Evolutionary conservation across 2,888 invertebrate species (phyloP).

Genomic region (Cephus nigrinus): DNA sequence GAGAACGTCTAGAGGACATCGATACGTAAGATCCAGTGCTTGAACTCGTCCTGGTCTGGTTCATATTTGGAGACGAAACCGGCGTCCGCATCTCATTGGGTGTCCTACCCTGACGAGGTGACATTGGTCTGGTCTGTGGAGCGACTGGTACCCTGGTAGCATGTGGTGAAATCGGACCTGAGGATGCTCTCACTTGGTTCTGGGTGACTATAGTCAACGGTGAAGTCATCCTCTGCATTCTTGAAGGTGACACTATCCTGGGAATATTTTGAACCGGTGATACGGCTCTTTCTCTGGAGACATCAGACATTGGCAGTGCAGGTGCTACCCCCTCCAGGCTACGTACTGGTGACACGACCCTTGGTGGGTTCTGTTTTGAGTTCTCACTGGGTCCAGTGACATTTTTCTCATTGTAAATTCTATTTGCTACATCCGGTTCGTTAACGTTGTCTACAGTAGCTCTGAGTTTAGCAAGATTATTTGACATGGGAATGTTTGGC

Average conservation of each 20-base stretch:
- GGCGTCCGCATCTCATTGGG: constrained; percentile 23
- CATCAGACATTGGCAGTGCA: neutral
- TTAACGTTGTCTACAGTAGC: constrained; percentile 31
- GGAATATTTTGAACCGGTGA: neutral
- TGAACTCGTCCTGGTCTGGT: constrained; percentile 19
- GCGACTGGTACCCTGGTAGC: neutral
- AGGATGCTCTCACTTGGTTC: constrained; percentile 15
- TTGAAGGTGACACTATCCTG: constrained; percentile 21
- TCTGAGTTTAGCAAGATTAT: constrained; percentile 36
- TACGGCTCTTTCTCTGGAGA: neutral
- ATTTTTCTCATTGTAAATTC: neutral
- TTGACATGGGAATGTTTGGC: constrained; percentile 42
- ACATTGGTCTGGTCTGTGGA: constrained; percentile 1
- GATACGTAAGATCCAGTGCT: constrained; percentile 16
- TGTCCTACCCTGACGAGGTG: constrained; percentile 9
- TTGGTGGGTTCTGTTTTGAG: constrained; percentile 1
- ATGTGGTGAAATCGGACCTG: constrained; percentile 12
- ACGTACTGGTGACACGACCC: constrained; percentile 10
- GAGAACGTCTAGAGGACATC: constrained; percentile 39
- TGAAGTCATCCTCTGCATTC: constrained; percentile 23
- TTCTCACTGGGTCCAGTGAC: neutral
- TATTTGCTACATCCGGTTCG: no score
- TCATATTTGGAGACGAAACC: constrained; percentile 27
- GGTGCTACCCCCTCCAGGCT: neutral
- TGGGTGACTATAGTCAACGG: constrained; percentile 37